Percentiles rank a stretch among this genome's conserved stretches.
phyloP scores from a whole-genome alignment of 2,113 vertebrate species.

The Scartelaos histophorus region DNA sequence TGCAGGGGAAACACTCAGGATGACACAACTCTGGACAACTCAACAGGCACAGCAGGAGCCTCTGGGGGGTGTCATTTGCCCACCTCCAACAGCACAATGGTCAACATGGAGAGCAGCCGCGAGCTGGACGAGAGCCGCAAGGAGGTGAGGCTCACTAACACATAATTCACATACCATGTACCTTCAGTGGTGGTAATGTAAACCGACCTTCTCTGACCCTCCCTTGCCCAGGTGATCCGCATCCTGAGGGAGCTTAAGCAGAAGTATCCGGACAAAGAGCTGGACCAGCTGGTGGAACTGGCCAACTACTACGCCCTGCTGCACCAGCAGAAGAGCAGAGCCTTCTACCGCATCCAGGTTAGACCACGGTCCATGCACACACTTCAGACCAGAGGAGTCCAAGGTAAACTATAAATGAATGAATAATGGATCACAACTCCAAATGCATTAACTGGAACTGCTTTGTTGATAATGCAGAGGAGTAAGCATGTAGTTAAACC shows the following conservation, averaged over 20 bases:
- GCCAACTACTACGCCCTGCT: conserved; percentile 93
- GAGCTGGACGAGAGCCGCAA: conserved; percentile 92
- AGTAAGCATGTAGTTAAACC: background rate
- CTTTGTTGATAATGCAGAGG: background rate
- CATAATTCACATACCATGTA: background rate
- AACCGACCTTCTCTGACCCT: background rate
- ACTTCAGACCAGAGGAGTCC: background rate
- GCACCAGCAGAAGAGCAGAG: conserved; percentile 96
- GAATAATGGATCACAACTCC: background rate
- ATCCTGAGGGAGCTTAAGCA: conserved; percentile 95
- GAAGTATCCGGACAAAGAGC: conserved; percentile 92
- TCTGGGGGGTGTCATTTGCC: conserved; percentile 46
- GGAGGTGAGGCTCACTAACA: conserved; percentile 73
- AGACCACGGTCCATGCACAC: background rate
- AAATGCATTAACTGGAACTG: background rate
- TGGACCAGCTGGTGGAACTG: conserved; percentile 91
- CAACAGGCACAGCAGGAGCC: conserved; percentile 15
- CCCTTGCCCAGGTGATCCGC: conserved; percentile 81
- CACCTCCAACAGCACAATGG: conserved; percentile 70
- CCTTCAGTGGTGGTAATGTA: background rate
- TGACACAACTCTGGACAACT: conserved; percentile 25
- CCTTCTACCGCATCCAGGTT: conserved; percentile 90
- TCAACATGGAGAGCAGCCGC: conserved; percentile 80
- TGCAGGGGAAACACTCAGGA: conserved; percentile 55
- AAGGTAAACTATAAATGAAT: background rate